These are phyloP conservation scores for Callimorpha dominula DNA, from an alignment of 2,888 invertebrate species.

Conservation along the genomic window DNA sequence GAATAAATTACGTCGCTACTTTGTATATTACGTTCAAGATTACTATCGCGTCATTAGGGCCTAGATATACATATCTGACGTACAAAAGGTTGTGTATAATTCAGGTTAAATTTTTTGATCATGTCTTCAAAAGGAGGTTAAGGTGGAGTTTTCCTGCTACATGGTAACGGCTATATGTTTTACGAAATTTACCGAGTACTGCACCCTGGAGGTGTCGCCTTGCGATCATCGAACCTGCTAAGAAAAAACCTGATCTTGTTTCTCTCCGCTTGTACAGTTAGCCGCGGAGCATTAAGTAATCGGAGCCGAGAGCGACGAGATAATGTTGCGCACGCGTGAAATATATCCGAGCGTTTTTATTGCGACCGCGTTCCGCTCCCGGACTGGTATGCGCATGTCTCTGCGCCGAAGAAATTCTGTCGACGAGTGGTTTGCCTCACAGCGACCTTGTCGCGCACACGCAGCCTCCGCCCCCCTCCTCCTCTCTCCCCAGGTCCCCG, in stretches of 20 bases:
- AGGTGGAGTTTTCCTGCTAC: conserved; percentile 7
- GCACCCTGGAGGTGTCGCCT: conserved; percentile 69
- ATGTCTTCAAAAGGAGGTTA: conserved; percentile 7
- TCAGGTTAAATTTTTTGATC: not conserved
- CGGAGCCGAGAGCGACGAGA: conserved; percentile 82
- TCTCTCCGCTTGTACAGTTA: conserved; percentile 83
- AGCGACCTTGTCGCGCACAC: conserved; percentile 80
- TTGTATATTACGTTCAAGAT: conserved; percentile 21
- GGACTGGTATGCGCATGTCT: conserved; percentile 78
- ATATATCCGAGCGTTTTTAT: conserved; percentile 85
- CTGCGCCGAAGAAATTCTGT: conserved; percentile 82
- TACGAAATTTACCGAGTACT: conserved; percentile 51
- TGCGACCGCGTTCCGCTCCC: conserved; percentile 81
- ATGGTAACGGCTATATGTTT: conserved; percentile 18
- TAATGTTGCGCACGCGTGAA: conserved; percentile 86
- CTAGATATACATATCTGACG: not conserved
- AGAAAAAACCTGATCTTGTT: conserved; percentile 84
- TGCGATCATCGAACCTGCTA: conserved; percentile 79
- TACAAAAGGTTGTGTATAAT: not conserved
- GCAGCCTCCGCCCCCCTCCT: conserved; percentile 59
- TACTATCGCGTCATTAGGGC: conserved; percentile 6
- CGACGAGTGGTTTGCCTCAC: conserved; percentile 85
- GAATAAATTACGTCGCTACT: conserved; percentile 24
- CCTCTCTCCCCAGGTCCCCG: conserved; percentile 47
- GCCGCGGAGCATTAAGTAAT: conserved; percentile 83